phyloP scores from a whole-genome alignment of 2,113 vertebrate species.

The Falcunculus frontatus region DNA sequence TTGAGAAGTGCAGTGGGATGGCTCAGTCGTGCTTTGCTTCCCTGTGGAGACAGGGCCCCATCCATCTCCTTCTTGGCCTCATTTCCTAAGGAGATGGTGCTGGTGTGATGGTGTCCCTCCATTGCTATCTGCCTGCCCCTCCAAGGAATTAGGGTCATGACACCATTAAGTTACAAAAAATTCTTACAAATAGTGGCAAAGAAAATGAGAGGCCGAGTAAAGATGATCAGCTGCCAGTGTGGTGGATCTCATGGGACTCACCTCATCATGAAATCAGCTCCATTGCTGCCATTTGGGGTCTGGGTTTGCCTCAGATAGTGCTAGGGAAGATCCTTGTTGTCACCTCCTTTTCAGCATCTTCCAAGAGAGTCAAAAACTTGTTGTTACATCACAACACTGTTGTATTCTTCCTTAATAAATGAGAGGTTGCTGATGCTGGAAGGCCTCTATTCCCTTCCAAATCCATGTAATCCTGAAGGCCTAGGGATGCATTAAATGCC shows the following conservation, averaged over 20 bases:
- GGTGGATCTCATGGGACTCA: neutral
- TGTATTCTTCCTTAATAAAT: neutral
- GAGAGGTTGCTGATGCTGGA: neutral
- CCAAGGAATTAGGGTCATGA: neutral
- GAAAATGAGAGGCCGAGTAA: neutral
- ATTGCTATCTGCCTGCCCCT: fast-evolving
- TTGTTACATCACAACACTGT: neutral
- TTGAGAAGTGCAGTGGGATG: neutral
- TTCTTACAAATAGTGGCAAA: neutral
- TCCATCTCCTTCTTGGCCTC: neutral
- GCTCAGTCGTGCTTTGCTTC: neutral
- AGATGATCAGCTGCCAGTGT: neutral
- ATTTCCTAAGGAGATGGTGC: neutral
- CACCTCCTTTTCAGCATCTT: neutral
- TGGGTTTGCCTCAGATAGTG: neutral
- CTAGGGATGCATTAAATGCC: neutral
- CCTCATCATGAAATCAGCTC: neutral
- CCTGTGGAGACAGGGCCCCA: neutral
- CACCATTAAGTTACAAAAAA: neutral
- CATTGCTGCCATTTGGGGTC: neutral
- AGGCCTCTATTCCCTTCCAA: neutral
- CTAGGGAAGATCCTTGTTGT: neutral
- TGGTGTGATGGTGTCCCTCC: neutral
- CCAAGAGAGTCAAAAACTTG: neutral
- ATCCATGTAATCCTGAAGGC: neutral